Conservation (phyloP, 2,888 invertebrate genomes). For the Phasia obesa region DNA sequence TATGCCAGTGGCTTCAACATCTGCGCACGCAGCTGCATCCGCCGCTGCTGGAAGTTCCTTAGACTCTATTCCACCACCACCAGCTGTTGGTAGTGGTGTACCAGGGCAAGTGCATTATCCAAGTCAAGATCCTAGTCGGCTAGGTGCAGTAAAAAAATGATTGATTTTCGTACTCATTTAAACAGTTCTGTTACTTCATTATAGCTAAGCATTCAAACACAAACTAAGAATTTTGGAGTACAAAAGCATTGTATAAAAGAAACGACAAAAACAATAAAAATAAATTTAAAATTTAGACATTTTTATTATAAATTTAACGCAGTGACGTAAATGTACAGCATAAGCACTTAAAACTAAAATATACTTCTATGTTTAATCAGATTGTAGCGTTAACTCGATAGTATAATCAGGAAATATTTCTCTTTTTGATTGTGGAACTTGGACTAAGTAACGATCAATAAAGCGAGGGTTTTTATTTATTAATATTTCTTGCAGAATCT, state of each 20-base stretch:
- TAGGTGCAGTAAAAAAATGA: slow-evolving; percentile 86
- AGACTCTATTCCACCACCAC: slow-evolving; percentile 81
- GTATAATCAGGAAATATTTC: slow-evolving; percentile 77
- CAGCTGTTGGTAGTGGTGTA: slow-evolving; percentile 84
- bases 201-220: slow-evolving; percentile 26
- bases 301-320: slow-evolving; percentile 35
- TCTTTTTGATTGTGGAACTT: slow-evolving; percentile 79
- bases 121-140: slow-evolving; percentile 96
- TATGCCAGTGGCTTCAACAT: slow-evolving; percentile 78
- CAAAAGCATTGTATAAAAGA: slow-evolving; percentile 20
- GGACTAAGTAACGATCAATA: slow-evolving; percentile 79
- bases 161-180: slow-evolving; percentile 58
- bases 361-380: not conserved
- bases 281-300: not conserved
- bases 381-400: slow-evolving; percentile 74
- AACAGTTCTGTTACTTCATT: slow-evolving; percentile 26
- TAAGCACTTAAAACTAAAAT: slow-evolving; percentile 1
- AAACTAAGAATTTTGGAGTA: slow-evolving; percentile 28
- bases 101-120: slow-evolving; percentile 92
- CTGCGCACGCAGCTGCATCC: slow-evolving; percentile 78
- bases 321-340: slow-evolving; percentile 22
- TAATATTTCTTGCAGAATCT: slow-evolving; percentile 78
- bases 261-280: slow-evolving; percentile 8
- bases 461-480: slow-evolving; percentile 76
- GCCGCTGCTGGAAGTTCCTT: slow-evolving; percentile 70